phyloP scores from a whole-genome alignment of 2,797 vertebrate genomes.

The Gambusia yucatana region DNA sequence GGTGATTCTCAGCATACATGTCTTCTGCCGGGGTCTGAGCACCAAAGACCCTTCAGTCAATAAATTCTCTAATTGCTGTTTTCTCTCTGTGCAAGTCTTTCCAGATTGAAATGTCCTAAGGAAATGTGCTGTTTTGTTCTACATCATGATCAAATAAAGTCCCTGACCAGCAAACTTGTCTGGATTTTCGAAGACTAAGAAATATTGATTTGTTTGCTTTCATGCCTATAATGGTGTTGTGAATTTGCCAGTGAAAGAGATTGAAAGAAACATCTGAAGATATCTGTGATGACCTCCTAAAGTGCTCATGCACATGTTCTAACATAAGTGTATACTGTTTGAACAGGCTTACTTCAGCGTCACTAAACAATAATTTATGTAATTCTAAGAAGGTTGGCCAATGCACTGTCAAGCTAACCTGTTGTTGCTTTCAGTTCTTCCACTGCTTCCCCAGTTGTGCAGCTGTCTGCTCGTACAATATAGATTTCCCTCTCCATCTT shows the following conservation, averaged over 20 bases:
- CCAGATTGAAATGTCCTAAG: neutral
- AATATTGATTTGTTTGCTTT: neutral
- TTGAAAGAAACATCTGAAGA: neutral
- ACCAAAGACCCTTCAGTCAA: too few species aligned
- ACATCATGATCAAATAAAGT: neutral
- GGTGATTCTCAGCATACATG: too few species aligned
- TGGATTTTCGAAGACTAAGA: neutral
- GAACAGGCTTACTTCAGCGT: neutral
- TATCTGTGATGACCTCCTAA: neutral
- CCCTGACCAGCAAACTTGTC: neutral
- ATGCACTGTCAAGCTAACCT: slow-evolving; percentile 19
- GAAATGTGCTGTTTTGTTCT: neutral
- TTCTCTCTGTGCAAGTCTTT: too few species aligned
- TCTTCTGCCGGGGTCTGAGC: too few species aligned
- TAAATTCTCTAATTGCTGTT: too few species aligned
- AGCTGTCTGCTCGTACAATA: slow-evolving; percentile 12
- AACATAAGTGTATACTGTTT: neutral
- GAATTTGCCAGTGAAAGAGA: neutral
- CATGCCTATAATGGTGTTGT: neutral
- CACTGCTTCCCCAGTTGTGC: slow-evolving; percentile 7
- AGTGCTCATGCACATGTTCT: neutral
- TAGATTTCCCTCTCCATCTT: slow-evolving; percentile 31
- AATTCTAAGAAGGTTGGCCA: neutral
- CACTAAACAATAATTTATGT: neutral
- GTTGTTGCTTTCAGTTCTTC: slow-evolving; percentile 15